These are phyloP conservation scores for Drosophila incognita DNA, from an alignment of 2,888 invertebrate species.

Conservation along the genomic window DNA sequence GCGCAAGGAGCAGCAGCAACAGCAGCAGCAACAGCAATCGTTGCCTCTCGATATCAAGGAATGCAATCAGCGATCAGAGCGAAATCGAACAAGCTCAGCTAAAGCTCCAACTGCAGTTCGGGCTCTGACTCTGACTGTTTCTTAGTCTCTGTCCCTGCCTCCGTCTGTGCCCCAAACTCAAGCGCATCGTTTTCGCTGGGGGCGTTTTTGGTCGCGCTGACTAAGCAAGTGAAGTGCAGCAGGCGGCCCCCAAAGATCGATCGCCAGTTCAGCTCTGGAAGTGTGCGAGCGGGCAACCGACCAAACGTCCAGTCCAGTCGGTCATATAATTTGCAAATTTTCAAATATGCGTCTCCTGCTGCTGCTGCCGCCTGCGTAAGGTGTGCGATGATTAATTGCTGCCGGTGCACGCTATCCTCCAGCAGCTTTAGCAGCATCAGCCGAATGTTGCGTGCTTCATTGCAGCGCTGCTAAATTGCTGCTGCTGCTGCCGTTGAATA, in stretches of 20 bases:
- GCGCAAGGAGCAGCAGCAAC: constrained; percentile 37
- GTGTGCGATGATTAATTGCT: constrained; percentile 78
- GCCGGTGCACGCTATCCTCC: constrained; percentile 71
- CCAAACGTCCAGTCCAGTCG: constrained; percentile 3
- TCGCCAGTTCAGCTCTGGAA: constrained; percentile 43
- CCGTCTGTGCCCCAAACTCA: background rate
- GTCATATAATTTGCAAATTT: constrained; percentile 76
- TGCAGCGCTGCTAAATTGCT: constrained; percentile 29
- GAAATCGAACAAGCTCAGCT: constrained; percentile 69
- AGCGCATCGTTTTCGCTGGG: constrained; percentile 53
- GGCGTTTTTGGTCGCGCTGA: constrained; percentile 73
- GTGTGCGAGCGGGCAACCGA: background rate
- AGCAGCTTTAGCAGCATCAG: constrained; percentile 25
- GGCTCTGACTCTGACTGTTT: constrained; percentile 19
- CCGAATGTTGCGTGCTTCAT: constrained; percentile 46
- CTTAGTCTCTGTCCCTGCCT: background rate
- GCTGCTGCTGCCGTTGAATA: constrained; percentile 62
- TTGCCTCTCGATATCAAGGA: constrained; percentile 66
- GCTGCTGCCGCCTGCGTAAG: constrained; percentile 64
- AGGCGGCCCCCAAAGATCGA: constrained; percentile 69
- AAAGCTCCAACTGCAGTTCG: constrained; percentile 10
- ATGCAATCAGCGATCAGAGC: constrained; percentile 75
- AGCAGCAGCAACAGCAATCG: constrained; percentile 44
- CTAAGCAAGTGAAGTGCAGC: constrained; percentile 67
- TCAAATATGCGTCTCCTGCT: constrained; percentile 78